Base-by-base conservation (phyloP, 2,888 invertebrate species). In the Agrochola macilenta region DNA sequence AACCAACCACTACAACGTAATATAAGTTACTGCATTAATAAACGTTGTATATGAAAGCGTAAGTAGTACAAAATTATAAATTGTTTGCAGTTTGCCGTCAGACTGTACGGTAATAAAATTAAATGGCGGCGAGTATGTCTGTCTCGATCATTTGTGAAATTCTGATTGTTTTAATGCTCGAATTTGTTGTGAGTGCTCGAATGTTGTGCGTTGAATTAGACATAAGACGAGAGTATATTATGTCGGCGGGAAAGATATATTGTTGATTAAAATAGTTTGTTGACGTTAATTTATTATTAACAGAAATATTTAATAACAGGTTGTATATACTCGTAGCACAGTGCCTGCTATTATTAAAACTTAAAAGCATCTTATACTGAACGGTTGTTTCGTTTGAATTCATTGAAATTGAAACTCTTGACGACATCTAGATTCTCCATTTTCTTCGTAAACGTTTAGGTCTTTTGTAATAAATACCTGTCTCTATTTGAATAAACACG, bases 81-180 rank as follows among this genome's bases (percentile, higher is more conserved):
- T 85, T 85, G 82, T 88, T 77, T 68, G 76, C 76, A 78, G 68
- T 78, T 78, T 52, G 69, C 80, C 69, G 78, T 85, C 82, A 82
- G 82, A 84, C 77, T 73, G 82, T 54, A 58, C 46, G 64, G 79
- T 81, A 74, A 84, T 88, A 81, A 88, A 88, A 89, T 88, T 85
- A 85, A 89, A 89, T 82, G 79, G 79, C 78, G 74, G 81, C 78
- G 69, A 89, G 83, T 82, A 74, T 85, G 82, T 81, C 82, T 73
- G 77, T 64, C 77, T 73, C 75, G 81, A 81, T 89, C 79, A 77
- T 84, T 88, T 79, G 78, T 79, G 79, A 85, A 77, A 83, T 88
- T 79, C 76, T 79, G 79, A 85, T 85, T 88, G 82, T 88, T 87
- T 85, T 84, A 81, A 80, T 81, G 83, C 74, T 71, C 49, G 73